Percentiles rank a stretch among this genome's conserved stretches.
phyloP scores from a whole-genome alignment of 2,113 vertebrate genomes.

The Toxotes jaculatrix region DNA sequence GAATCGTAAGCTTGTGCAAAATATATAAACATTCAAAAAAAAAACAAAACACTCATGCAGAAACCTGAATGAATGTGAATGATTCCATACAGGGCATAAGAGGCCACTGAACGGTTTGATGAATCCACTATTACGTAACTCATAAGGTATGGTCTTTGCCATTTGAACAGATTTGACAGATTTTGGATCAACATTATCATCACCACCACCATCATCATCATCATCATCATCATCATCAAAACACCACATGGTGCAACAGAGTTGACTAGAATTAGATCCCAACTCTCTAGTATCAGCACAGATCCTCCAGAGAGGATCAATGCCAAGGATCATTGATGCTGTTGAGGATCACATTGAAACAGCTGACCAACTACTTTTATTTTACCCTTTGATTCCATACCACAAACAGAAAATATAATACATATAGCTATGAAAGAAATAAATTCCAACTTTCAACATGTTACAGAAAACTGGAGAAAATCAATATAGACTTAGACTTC shows the following conservation, averaged over 20 bases:
- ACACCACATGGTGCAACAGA: not conserved
- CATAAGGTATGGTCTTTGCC: too few relatives aligned
- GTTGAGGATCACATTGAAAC: not conserved
- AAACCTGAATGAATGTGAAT: not conserved
- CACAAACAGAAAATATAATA: not conserved
- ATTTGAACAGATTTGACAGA: not conserved
- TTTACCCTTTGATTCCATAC: not conserved
- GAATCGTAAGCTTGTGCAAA: not conserved
- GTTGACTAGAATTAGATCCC: too few relatives aligned
- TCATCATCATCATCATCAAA: not conserved
- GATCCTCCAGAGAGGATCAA: not conserved
- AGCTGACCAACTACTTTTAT: not conserved
- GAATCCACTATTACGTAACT: not conserved
- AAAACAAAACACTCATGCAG: not conserved
- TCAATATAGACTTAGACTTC: not conserved
- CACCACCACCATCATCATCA: too few relatives aligned
- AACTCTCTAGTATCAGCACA: too few relatives aligned
- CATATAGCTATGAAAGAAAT: not conserved
- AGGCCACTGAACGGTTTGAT: not conserved
- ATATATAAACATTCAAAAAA: not conserved
- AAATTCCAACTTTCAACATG: not conserved
- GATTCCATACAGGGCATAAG: not conserved
- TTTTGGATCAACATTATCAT: not conserved
- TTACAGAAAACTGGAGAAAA: constrained; percentile 11
- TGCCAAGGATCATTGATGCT: not conserved